Base-by-base conservation (phyloP, 2,888 invertebrate genomes). In the Diarsia brunnea region DNA sequence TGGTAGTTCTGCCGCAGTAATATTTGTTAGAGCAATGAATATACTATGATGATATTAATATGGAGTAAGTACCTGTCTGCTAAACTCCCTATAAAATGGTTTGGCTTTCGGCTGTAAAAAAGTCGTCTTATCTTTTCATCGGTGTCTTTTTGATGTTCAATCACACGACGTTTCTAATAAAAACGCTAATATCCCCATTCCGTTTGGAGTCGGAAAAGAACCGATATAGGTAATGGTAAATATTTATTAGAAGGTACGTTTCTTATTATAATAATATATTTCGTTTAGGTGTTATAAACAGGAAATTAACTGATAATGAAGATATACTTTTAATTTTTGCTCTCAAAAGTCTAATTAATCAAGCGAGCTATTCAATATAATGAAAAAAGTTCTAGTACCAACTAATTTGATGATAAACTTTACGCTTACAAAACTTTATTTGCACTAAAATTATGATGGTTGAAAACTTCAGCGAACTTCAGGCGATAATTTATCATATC, bases 401-500 rank as follows among this genome's bases (percentile, higher is more conserved):
- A 65, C 53, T 71, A 65, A 81, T 76, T 76, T 78, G 64, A 51
- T 65, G n/a, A 68, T 74, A 69, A 77, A 73, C 79, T 74, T 74
- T 79, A 76, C 73, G 71, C 75, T 89, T 73, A 71, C 51, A 71
- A 64, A 84, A 85, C 80, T 84, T 89, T 86, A 86, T 86, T 88
- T 87, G 84, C 87, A 88, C 90, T 89, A 88, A 90, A 91, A 90
- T 90, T 89, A 89, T 88, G 85, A 88, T 88, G 85, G 84, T 87
- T 85, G 78, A 84, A 88, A 91, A 91, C 78, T 90, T 89, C 75
- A 55, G 72, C 76, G 75, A 84, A 84, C 73, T 87, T 87, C 84
- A 85, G 79, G 89, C 89, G 90, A 92, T 93, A 92, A 95, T 95
- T 95, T 93, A 95, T 95, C 93, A 93, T 92, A 89, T 82, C 89